Base-by-base conservation (phyloP, 2,888 invertebrate genomes). In the Xestia sexstrigata region DNA sequence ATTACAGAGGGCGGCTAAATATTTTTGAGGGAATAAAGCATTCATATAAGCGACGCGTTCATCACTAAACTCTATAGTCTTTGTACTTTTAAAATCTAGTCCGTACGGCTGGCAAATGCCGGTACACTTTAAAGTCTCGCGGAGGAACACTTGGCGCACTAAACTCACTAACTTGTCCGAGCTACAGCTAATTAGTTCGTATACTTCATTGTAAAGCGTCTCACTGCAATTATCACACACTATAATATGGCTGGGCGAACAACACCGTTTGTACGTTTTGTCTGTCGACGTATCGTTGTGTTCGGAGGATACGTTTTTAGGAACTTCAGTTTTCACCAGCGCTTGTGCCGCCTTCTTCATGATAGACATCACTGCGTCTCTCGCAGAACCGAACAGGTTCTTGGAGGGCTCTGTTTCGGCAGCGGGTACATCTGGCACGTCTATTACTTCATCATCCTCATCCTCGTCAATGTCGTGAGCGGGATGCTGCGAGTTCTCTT, bases 271-370 rank as follows among this genome's bases (percentile, higher is more conserved):
- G 93, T 94, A 93, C 93, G 92, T 92, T 91, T 93, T 90, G 88
- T 95, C 93, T 84, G 94, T 94, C 58, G 94, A 93, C 86, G 96
- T 95, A 89, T 95, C 95, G 89, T 96, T 96, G 86, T 93, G 93
- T 91, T 95, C 94, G 86, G 95, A 96, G 79, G 97, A 97, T 78
- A 97, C 97, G 90, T 97, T 97, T 92, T 97, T 97, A 85, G 97
- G 97, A 90, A 97, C 96, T 94, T 97, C 97, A 20, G 97, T 97
- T 91, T 98, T 98, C 2, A 98, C 98, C 87, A 99, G 96, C 58
- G 98, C 98, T 95, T 98, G 98, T 13, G 99, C 98, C 1, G 99
- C 99, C 94, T 99, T 99, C 93, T 99, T 99, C 75, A 99, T 98
- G 86, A 99, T 98, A 68, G 98, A 98, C 92, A 99, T 97, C 65